Base-by-base conservation (phyloP, 2,888 invertebrate species). In the Minunthozetes semirufus region DNA sequence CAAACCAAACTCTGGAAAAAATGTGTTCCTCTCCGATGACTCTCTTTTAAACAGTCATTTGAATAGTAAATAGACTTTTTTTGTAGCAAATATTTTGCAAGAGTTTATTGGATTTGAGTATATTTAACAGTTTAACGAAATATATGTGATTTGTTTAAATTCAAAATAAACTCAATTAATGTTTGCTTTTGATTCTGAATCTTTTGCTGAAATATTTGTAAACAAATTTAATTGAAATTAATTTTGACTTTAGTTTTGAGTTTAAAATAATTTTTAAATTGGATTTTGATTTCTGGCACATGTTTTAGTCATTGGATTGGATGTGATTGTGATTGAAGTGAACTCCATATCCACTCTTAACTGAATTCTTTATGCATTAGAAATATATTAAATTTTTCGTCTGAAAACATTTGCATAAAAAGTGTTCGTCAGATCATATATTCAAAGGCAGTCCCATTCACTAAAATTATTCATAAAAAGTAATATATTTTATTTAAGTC, bases 301-400 rank as follows among this genome's bases (percentile, higher is more conserved):
- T 29, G 17, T 59, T 29, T 59, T 27, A 59, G 13, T 29, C 13
- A 59, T 22, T 29, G 29, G 22, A 29, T 15, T 59, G 59, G 15
- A 15, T 56, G 25, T 59, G 27, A 59, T 59, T 56, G 25, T 59
- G 27, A 59, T 59, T 59, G 25, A 27, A 59, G 6, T 59, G 8
- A 27, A 19, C 27, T 15, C 15, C 27, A 33, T 8, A n/a, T 33
- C 33, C 4, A 59, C 15, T 29, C 22, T 59, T 1, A 15, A 27
- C 59, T 59, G 17, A 59, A 59, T 29, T 59, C 27, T 50, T 50
- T 50, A 59, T 59, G 59, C 59, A 59, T 59, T 59, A 59, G 27
- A 59, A 59, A 59, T 59, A 59, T 59, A 59, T 59, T 59, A 59
- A 59, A 59, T 59, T 59, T 29, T 27, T 59, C 13, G 6, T 8